Evolutionary conservation across 2,113 vertebrate species (phyloP).

Genomic region (Psittacula cyanocephala): DNA sequence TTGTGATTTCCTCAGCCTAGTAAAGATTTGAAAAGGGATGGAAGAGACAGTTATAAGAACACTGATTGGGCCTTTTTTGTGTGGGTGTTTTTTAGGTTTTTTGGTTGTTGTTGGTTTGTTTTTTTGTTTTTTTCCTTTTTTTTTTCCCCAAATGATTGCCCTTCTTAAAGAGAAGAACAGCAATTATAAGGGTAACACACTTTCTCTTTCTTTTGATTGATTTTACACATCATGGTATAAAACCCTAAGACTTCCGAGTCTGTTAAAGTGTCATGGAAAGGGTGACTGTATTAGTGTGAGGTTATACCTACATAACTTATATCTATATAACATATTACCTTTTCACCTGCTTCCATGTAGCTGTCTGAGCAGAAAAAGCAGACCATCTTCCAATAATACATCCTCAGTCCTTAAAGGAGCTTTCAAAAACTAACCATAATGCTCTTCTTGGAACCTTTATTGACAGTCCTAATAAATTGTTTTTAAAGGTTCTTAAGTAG

Average conservation of each 20-base stretch:
- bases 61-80: neutral
- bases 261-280: neutral
- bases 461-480: neutral
- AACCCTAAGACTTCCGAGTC: rapidly evolving
- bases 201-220: neutral
- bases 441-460: neutral
- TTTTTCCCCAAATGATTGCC: neutral
- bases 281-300: neutral
- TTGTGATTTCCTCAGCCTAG: neutral
- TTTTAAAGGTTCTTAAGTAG: neutral
- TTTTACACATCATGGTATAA: neutral
- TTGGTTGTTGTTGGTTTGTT: neutral
- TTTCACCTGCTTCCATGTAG: neutral
- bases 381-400: neutral
- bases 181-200: neutral
- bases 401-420: neutral
- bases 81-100: neutral
- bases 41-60: neutral
- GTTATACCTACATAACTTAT: neutral
- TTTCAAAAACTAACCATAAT: neutral
- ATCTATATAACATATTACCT: neutral
- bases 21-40: neutral
- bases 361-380: neutral
- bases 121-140: neutral
- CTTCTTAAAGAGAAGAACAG: neutral